Percentiles rank a stretch among this genome's conserved stretches.
Evolutionary conservation across 2,888 invertebrate species (phyloP).

Genomic region (Parthenolecanium corni): DNA sequence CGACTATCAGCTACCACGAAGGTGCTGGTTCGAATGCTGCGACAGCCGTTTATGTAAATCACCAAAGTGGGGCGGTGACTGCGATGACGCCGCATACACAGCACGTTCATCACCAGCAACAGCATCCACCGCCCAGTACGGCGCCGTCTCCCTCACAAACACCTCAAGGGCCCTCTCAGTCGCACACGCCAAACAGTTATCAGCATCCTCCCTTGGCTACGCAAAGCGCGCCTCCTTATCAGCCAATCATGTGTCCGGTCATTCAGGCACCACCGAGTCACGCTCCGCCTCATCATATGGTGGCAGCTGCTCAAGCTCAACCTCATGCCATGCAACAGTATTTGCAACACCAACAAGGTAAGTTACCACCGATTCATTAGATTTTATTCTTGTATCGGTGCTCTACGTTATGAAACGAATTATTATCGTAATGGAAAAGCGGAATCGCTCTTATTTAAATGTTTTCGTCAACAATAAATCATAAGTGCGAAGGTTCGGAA

Average conservation of each 20-base stretch:
- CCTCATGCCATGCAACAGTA: constrained; percentile 20
- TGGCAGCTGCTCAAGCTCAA: constrained; percentile 1
- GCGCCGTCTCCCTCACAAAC: constrained; percentile 26
- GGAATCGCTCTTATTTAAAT: background rate
- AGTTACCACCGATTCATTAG: no score
- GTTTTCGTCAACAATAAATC: no score
- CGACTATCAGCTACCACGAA: constrained; percentile 43
- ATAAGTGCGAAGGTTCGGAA: no score
- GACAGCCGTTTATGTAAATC: constrained; percentile 21
- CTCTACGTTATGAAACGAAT: background rate
- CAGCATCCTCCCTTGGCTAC: constrained; percentile 17
- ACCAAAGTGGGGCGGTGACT: background rate
- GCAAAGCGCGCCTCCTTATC: constrained; percentile 14
- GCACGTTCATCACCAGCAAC: constrained; percentile 21
- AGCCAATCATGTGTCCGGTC: constrained; percentile 10
- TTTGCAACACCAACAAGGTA: constrained; percentile 22
- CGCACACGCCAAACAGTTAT: constrained; percentile 24
- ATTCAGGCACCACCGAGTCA: constrained; percentile 16
- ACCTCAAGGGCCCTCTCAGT: constrained; percentile 26
- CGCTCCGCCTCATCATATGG: constrained; percentile 25
- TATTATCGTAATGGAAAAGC: background rate
- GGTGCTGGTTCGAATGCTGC: constrained; percentile 34
- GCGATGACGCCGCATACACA: constrained; percentile 16
- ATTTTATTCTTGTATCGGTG: background rate
- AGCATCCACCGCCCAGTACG: constrained; percentile 22